Percentiles rank a stretch among this genome's conserved stretches.
These are phyloP conservation scores for Ictalurus punctatus DNA, from an alignment of 2,113 vertebrate genomes.

Conservation along the genomic window DNA sequence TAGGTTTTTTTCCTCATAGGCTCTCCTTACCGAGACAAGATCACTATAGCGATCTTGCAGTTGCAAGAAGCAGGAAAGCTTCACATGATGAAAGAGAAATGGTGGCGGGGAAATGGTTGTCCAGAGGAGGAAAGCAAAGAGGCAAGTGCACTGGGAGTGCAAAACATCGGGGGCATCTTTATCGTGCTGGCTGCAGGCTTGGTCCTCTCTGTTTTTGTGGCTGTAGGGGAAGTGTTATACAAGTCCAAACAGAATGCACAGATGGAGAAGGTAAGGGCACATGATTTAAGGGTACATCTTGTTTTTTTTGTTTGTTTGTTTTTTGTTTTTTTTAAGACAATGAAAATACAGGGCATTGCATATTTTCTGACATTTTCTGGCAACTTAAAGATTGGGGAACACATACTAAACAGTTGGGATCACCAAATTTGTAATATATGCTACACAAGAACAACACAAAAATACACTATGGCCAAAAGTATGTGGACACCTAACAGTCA, in stretches of 20 bases:
- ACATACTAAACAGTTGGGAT: not conserved
- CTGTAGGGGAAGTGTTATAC: constrained; percentile 96
- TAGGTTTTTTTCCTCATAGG: constrained; percentile 69
- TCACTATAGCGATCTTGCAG: constrained; percentile 97
- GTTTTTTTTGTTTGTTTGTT: not conserved
- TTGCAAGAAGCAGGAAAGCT: constrained; percentile 97
- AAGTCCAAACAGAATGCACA: constrained; percentile 98
- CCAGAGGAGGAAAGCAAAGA: constrained; percentile 98
- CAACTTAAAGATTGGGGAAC: not conserved
- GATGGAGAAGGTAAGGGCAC: constrained; percentile 90
- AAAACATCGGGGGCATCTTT: constrained; percentile 98
- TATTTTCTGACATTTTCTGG: not conserved
- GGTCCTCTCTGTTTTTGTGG: constrained; percentile 97
- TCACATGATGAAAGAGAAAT: constrained; percentile 99
- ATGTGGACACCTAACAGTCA: not conserved
- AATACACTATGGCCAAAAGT: not conserved
- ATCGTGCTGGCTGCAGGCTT: constrained; percentile 95
- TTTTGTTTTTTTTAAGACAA: not conserved
- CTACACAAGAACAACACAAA: not conserved
- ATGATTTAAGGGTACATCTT: no score
- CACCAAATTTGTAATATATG: not conserved
- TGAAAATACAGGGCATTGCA: not conserved
- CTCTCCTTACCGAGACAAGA: constrained; percentile 95
- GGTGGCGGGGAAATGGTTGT: constrained; percentile 97
- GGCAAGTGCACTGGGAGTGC: constrained; percentile 94